A percentile compares a stretch with the other conserved stretches of the same genome.
These are phyloP conservation scores for Frieseomelitta varia DNA, from an alignment of 1,140 invertebrate genomes.

Conservation along the genomic window DNA sequence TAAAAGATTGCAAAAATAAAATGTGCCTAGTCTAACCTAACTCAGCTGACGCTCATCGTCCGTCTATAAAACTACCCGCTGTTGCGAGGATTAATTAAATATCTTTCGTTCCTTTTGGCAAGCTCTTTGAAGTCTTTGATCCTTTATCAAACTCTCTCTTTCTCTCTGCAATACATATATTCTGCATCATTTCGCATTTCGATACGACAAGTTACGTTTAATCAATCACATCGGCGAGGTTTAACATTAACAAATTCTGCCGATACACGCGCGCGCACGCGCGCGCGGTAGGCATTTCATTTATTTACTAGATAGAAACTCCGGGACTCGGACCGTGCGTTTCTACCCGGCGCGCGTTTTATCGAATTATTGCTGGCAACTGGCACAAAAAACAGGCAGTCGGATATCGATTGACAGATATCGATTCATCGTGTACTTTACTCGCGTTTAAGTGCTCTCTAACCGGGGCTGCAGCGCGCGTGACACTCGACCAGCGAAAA, in stretches of 20 bases:
- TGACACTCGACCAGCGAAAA: constrained; percentile 16
- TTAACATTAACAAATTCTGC: background rate
- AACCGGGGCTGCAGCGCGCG: no score
- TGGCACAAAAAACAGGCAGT: background rate
- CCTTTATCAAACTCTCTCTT: no score
- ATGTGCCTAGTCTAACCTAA: no score
- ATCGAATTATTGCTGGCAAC: background rate
- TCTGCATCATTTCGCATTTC: background rate
- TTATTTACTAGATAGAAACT: background rate
- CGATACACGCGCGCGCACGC: background rate
- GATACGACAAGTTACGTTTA: background rate
- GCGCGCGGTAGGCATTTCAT: no score
- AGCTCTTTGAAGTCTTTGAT: no score
- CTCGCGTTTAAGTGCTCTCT: background rate
- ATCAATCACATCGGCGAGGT: background rate
- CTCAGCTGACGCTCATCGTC: no score
- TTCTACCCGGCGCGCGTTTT: background rate
- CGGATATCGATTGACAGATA: constrained; percentile 13
- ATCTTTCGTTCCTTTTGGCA: no score
- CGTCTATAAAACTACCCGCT: no score
- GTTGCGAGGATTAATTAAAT: no score
- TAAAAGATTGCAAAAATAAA: no score
- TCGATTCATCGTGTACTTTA: constrained; percentile 10
- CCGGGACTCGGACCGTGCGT: background rate
- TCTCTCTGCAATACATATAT: no score